Evolutionary conservation across 2,888 invertebrate genomes (phyloP).

Genomic region (Pimpla rufipes): DNA sequence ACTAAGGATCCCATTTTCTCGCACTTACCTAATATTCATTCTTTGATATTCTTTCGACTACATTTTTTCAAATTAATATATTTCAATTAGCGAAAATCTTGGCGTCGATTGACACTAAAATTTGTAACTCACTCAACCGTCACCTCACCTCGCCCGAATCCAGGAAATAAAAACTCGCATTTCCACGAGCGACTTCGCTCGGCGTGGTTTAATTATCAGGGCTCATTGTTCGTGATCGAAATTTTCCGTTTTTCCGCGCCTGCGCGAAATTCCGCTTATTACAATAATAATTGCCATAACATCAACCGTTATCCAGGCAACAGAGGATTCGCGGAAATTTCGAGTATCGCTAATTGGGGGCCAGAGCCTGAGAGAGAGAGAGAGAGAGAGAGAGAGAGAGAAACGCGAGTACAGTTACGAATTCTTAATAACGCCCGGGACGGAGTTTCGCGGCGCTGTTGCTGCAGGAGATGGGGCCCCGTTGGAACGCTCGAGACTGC

Average conservation of each 20-base stretch:
- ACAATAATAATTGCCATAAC: slow-evolving; percentile 23
- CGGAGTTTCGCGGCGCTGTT: slow-evolving; percentile 32
- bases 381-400: not conserved
- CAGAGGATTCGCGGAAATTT: slow-evolving; percentile 28
- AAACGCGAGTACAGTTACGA: slow-evolving; percentile 61
- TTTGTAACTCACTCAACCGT: too few species aligned
- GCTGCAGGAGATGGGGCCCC: slow-evolving; percentile 13
- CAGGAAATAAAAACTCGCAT: too few species aligned
- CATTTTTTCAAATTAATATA: too few species aligned
- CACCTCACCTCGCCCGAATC: too few species aligned
- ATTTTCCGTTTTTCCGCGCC: not conserved
- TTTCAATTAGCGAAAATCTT: too few species aligned
- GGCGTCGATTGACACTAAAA: too few species aligned
- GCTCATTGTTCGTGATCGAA: not conserved
- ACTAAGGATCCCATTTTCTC: too few species aligned
- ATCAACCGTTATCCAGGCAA: not conserved
- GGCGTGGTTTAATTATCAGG: too few species aligned
- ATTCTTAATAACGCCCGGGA: slow-evolving; percentile 68
- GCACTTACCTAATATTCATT: too few species aligned
- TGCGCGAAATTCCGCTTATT: not conserved
- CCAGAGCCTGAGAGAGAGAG: slow-evolving; percentile 11
- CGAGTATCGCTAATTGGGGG: slow-evolving; percentile 67
- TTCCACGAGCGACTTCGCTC: too few species aligned
- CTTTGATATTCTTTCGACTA: too few species aligned
- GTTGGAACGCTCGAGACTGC: slow-evolving; percentile 12